Evolutionary conservation across 23 tunicate species (phyloP).

Genomic region (Trididemnum clinides): DNA sequence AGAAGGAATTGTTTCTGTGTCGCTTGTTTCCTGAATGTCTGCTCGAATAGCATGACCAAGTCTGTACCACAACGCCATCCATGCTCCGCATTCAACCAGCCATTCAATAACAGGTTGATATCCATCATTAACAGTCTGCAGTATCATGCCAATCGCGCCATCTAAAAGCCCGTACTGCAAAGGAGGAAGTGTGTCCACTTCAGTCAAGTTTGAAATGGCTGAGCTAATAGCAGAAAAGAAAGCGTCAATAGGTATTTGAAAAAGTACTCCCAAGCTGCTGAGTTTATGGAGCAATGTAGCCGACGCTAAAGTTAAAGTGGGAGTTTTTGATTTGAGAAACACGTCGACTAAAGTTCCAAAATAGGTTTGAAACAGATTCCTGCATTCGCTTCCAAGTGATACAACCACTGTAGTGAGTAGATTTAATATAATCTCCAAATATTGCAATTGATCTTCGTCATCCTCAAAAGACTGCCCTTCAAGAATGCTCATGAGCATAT

Average conservation of each 20-base stretch:
- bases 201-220: slow-evolving; percentile 85
- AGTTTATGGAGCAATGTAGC: slow-evolving; percentile 57
- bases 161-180: slow-evolving; percentile 58
- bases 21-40: slow-evolving; percentile 46
- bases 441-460: slow-evolving; percentile 36
- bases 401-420: slow-evolving; percentile 38
- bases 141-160: slow-evolving; percentile 76
- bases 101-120: slow-evolving; percentile 46
- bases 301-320: slow-evolving; percentile 51
- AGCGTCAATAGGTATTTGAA: slow-evolving; percentile 34
- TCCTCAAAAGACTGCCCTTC: background rate
- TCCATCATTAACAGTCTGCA: slow-evolving; percentile 50
- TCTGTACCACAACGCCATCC: slow-evolving; percentile 87
- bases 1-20: slow-evolving; percentile 74
- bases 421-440: slow-evolving; percentile 58
- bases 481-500: slow-evolving; percentile 22
- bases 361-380: slow-evolving; percentile 25
- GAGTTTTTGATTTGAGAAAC: slow-evolving; percentile 48
- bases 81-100: slow-evolving; percentile 68
- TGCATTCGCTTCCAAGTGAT: background rate
- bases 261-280: slow-evolving; percentile 60
- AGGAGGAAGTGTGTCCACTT: slow-evolving; percentile 81
- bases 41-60: slow-evolving; percentile 71
- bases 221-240: slow-evolving; percentile 48
- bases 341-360: slow-evolving; percentile 27